Evolutionary conservation across 2,888 invertebrate species (phyloP).

Genomic region (Nemotelus pantherinus): DNA sequence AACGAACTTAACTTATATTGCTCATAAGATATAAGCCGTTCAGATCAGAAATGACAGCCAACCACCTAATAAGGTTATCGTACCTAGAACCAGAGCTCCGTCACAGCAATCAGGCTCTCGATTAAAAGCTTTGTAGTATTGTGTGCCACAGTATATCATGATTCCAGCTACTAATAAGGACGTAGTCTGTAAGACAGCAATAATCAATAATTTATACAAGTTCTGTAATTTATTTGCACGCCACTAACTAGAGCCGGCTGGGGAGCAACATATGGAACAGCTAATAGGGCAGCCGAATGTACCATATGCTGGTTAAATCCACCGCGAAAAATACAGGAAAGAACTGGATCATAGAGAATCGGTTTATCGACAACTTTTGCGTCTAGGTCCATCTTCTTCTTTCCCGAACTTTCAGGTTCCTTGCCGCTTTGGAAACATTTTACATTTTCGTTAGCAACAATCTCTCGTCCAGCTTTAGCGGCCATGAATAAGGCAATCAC

Average conservation of each 20-base stretch:
- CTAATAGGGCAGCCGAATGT: conserved; percentile 36
- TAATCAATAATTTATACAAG: no score
- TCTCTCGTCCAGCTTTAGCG: conserved; percentile 13
- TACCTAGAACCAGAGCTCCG: conserved; percentile 23
- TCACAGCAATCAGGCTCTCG: conserved; percentile 31
- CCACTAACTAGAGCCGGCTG: conserved; percentile 27
- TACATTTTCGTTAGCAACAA: conserved; percentile 14
- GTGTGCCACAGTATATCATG: conserved; percentile 24
- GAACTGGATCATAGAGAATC: not conserved
- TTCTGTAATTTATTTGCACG: no score
- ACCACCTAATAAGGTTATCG: conserved; percentile 12
- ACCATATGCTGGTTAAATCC: conserved; percentile 34
- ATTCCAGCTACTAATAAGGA: conserved; percentile 23
- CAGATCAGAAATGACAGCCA: conserved; percentile 29
- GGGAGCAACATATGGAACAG: conserved; percentile 31
- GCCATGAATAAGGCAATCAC: conserved; percentile 24
- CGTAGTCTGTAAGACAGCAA: conserved; percentile 5
- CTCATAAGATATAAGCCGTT: not conserved
- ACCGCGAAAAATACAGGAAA: conserved; percentile 5
- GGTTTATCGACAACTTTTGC: not conserved
- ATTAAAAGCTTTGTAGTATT: conserved; percentile 32
- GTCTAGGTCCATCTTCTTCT: not conserved
- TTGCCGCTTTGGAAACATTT: not conserved
- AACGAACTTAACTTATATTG: no score
- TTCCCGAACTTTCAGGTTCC: not conserved